A percentile compares a stretch with the other conserved stretches of the same genome.
These are phyloP conservation scores for Solea solea DNA, from an alignment of 2,113 vertebrate genomes.

Conservation along the genomic window DNA sequence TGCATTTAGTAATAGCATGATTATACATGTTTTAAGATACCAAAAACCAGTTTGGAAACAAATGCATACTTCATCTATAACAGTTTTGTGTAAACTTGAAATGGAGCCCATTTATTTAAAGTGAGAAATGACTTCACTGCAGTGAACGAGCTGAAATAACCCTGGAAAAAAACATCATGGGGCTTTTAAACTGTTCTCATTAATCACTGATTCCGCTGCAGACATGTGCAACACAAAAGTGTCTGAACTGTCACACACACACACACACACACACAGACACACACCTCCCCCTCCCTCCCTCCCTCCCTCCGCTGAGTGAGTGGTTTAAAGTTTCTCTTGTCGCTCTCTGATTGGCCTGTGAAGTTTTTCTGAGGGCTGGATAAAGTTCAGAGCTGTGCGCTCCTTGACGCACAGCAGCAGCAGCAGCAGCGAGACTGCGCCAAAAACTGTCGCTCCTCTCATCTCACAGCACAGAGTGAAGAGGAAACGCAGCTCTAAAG, in stretches of 20 bases:
- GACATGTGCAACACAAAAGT: constrained; percentile 50
- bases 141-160: too few relatives aligned
- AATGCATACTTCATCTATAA: background rate
- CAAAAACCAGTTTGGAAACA: background rate
- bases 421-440: background rate
- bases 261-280: background rate
- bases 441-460: constrained; percentile 12
- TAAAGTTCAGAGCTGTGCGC: constrained; percentile 55
- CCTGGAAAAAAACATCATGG: too few relatives aligned
- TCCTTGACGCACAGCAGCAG: constrained; percentile 23
- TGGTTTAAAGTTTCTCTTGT: constrained; percentile 80
- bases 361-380: constrained; percentile 60
- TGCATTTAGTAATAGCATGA: too few relatives aligned
- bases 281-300: constrained; percentile 49
- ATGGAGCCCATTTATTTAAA: too few relatives aligned
- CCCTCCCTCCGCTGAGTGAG: constrained; percentile 61
- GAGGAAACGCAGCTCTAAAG: constrained; percentile 62
- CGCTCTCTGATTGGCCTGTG: constrained; percentile 72
- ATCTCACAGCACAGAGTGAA: constrained; percentile 19
- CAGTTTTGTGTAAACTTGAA: background rate
- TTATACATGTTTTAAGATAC: background rate
- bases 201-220: background rate
- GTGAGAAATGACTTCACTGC: too few relatives aligned
- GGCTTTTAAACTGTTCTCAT: too few relatives aligned
- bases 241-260: constrained; percentile 13